Conservation (phyloP, 2,113 vertebrate genomes). For the Pontoporia blainvillei region DNA sequence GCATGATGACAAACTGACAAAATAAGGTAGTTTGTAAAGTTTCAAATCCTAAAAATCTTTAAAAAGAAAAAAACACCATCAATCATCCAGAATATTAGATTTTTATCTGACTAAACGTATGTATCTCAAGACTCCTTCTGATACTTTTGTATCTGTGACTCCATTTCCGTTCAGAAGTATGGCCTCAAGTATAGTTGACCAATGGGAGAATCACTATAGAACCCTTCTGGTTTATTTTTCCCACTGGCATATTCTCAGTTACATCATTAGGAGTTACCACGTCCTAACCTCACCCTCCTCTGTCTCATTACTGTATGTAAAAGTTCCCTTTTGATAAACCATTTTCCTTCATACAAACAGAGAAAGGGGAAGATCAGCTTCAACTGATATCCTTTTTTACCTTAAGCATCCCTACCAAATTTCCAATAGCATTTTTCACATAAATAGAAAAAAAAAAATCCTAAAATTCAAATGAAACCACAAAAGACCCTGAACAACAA, state of each 20-base stretch:
- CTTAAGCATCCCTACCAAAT: neutral
- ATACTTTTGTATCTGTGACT: neutral
- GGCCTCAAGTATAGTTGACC: neutral
- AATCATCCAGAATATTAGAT: neutral
- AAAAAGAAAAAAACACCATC: neutral
- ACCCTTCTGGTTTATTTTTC: neutral
- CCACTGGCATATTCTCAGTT: neutral
- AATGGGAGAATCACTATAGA: neutral
- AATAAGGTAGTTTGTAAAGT: conserved; percentile 6
- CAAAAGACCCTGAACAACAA: neutral
- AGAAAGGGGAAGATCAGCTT: neutral
- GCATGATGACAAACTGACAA: neutral
- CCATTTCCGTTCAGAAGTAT: neutral
- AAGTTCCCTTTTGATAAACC: neutral
- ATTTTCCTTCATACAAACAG: conserved; percentile 14
- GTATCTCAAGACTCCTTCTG: neutral
- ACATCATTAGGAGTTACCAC: neutral
- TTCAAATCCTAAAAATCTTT: conserved; percentile 7
- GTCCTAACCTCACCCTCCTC: neutral
- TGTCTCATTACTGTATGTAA: neutral
- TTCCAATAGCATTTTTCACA: neutral
- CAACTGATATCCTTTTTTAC: neutral
- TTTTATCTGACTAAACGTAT: neutral
- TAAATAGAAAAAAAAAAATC: neutral
- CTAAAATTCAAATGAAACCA: neutral